These are phyloP conservation scores for Cynoglossus semilaevis DNA, from an alignment of 2,113 vertebrate genomes.

Conservation along the genomic window DNA sequence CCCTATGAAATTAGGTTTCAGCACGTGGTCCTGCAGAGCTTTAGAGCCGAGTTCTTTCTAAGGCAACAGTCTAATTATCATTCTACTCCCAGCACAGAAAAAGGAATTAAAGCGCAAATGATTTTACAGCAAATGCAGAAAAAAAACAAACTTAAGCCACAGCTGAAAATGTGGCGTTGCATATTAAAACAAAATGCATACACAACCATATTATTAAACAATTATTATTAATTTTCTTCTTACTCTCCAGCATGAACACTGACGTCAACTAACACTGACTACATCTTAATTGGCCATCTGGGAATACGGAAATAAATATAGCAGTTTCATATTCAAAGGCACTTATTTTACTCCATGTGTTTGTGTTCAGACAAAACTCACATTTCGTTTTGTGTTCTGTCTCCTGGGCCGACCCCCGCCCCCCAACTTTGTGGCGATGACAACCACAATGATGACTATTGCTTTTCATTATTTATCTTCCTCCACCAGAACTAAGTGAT, in stretches of 20 bases:
- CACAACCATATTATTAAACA: constrained; percentile 5
- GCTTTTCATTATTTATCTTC: constrained; percentile 1
- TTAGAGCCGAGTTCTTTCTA: constrained; percentile 31
- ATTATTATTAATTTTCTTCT: neutral
- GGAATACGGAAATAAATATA: neutral
- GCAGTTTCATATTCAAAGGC: neutral
- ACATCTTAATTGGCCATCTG: neutral
- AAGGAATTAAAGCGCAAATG: constrained; percentile 48
- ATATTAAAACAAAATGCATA: constrained; percentile 24
- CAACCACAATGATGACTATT: neutral
- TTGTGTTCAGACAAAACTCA: neutral
- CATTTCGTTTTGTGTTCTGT: neutral
- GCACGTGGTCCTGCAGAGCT: constrained; percentile 34
- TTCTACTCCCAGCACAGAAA: constrained; percentile 36
- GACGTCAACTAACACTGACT: constrained; percentile 1
- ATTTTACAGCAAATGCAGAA: constrained; percentile 32
- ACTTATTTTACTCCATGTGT: neutral
- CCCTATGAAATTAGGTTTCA: constrained; percentile 46
- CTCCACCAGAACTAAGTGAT: neutral
- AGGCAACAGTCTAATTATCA: constrained; percentile 49
- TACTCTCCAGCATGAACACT: constrained; percentile 3
- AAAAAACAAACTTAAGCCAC: constrained; percentile 14
- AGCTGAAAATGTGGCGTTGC: constrained; percentile 33
- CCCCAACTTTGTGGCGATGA: too few relatives aligned
- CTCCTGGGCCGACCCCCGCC: neutral